Percentiles rank a stretch among this genome's conserved stretches.
Conservation (phyloP, 1,140 invertebrate species). For the Penaeus chinensis region DNA sequence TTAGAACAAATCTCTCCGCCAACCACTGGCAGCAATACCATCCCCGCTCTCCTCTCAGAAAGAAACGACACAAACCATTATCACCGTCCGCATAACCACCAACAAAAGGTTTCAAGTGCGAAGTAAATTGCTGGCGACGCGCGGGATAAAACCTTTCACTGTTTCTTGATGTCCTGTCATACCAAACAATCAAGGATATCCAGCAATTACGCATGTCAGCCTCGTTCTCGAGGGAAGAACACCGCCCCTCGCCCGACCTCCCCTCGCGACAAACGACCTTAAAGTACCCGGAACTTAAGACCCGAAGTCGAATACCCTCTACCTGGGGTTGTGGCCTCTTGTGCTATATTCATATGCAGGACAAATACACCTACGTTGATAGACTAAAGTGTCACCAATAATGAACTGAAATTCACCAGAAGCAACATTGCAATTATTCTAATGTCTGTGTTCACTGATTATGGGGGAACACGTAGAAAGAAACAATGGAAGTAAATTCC, state of each 20-base stretch:
- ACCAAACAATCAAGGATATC: conserved; percentile 60
- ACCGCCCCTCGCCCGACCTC: background rate
- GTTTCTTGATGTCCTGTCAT: conserved; percentile 60
- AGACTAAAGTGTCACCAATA: conserved; percentile 61
- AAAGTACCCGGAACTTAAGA: background rate
- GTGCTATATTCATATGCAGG: conserved; percentile 57
- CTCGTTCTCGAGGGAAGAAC: background rate
- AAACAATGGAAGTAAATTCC: conserved; percentile 45
- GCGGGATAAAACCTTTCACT: conserved; percentile 60
- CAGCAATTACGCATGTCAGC: conserved; percentile 58
- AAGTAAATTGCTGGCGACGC: conserved; percentile 57
- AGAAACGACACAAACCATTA: conserved; percentile 54
- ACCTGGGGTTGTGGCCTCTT: conserved; percentile 40
- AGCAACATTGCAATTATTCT: conserved; percentile 59
- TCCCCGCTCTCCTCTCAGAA: conserved; percentile 2
- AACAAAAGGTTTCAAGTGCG: conserved; percentile 60
- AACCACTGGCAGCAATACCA: conserved; percentile 24
- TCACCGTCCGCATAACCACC: conserved; percentile 23
- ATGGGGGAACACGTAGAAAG: conserved; percentile 30
- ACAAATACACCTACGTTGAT: conserved; percentile 60
- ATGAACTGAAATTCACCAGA: conserved; percentile 59
- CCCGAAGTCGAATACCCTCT: background rate
- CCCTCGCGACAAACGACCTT: background rate
- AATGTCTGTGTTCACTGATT: conserved; percentile 58
- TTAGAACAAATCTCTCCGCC: conserved; percentile 50